Conservation (phyloP, 2,113 vertebrate genomes). For the Oreochromis tanganicae region DNA sequence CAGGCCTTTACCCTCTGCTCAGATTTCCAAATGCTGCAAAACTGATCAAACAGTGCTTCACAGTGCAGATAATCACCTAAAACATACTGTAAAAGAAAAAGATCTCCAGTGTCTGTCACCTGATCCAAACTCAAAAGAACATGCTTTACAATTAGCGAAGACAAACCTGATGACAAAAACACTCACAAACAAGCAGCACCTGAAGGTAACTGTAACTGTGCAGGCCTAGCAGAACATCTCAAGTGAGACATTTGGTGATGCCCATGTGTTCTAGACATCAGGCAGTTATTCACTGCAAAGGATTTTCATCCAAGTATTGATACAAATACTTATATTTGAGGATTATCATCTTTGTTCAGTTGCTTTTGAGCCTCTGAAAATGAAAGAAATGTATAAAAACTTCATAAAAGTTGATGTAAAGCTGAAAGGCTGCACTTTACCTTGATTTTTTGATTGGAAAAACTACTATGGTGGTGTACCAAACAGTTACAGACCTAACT, state of each 20-base stretch:
- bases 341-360: background rate
- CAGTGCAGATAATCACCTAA: background rate
- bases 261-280: background rate
- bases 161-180: background rate
- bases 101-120: background rate
- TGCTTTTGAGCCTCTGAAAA: background rate
- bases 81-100: background rate
- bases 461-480: background rate
- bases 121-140: background rate
- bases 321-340: background rate
- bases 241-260: background rate
- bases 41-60: background rate
- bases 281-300: background rate
- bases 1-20: background rate
- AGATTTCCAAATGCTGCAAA: background rate
- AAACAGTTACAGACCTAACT: background rate
- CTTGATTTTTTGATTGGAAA: background rate
- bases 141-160: background rate
- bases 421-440: background rate
- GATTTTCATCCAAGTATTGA: background rate
- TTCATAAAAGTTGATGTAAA: background rate
- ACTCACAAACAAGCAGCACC: background rate
- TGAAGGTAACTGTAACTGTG: background rate
- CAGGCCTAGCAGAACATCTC: background rate
- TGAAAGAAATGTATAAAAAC: background rate